Conservation (phyloP, 2,113 vertebrate genomes). For the Nannospalax galili region DNA sequence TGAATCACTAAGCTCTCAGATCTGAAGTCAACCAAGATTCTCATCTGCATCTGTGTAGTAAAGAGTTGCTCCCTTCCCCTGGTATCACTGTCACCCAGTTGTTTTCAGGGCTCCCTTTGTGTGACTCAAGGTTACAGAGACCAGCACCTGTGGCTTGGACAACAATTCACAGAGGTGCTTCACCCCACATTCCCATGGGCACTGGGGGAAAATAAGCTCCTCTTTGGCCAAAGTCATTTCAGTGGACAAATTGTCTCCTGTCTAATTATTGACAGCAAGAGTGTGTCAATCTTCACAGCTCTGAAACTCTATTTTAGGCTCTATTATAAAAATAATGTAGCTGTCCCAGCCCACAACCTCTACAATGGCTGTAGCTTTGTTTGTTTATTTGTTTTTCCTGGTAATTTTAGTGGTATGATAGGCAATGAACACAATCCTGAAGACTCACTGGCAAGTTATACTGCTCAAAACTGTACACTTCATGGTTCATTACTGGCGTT, state of each 20-base stretch:
- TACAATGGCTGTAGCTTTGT: neutral
- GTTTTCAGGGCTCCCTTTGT: neutral
- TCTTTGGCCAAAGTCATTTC: slow-evolving; percentile 18
- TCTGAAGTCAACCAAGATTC: neutral
- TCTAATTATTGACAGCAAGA: neutral
- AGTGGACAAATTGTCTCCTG: neutral
- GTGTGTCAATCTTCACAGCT: neutral
- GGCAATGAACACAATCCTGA: neutral
- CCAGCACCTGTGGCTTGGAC: neutral
- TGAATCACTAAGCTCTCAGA: slow-evolving; percentile 11
- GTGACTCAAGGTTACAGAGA: neutral
- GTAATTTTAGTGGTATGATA: slow-evolving; percentile 9
- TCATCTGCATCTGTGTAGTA: neutral
- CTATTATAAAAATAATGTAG: neutral
- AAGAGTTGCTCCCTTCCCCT: neutral
- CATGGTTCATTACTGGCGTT: neutral
- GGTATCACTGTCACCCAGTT: neutral
- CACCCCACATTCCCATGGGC: neutral
- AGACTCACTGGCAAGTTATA: neutral
- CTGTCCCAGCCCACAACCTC: neutral
- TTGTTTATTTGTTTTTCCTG: neutral
- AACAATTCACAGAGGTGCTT: neutral
- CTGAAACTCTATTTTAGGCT: slow-evolving; percentile 1
- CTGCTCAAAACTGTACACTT: neutral
- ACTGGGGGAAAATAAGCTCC: neutral